Conservation (phyloP, 2,797 vertebrate genomes). For the Thunnus albacares region DNA sequence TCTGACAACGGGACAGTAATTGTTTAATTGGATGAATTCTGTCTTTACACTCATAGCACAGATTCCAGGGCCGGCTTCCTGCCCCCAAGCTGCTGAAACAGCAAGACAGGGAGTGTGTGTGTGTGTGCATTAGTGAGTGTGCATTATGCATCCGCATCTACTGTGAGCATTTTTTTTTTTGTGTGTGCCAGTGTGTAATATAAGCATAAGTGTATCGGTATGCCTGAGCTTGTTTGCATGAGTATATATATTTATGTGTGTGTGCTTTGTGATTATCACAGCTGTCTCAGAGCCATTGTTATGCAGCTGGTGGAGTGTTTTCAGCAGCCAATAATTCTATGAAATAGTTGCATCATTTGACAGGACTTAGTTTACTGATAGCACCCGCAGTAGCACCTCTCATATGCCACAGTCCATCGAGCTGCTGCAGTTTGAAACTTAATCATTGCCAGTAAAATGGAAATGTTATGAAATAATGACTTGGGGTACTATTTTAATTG, state of each 20-base stretch:
- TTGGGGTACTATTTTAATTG: neutral
- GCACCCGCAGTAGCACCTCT: constrained; percentile 25
- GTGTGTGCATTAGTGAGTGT: neutral
- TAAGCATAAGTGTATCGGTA: neutral
- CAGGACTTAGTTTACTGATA: constrained; percentile 45
- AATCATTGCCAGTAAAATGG: constrained; percentile 1
- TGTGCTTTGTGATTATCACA: constrained; percentile 2
- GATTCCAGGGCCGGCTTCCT: constrained; percentile 25
- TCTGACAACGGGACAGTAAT: constrained; percentile 53
- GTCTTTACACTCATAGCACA: constrained; percentile 54
- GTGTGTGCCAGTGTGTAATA: neutral
- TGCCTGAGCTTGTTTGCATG: neutral
- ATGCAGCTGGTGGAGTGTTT: constrained; percentile 38
- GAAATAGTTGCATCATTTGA: constrained; percentile 65
- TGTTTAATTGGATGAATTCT: constrained; percentile 67
- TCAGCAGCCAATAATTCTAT: constrained; percentile 37
- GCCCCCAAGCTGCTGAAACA: constrained; percentile 52
- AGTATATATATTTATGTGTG: neutral
- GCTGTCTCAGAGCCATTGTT: constrained; percentile 37
- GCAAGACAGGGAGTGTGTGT: constrained; percentile 20
- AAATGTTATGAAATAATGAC: constrained; percentile 12
- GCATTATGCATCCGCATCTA: constrained; percentile 7
- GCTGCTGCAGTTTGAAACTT: constrained; percentile 23
- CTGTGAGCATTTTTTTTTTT: neutral
- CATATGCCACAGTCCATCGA: constrained; percentile 1